phyloP scores from a whole-genome alignment of 2,797 vertebrate species.

The Gallinago stenura region DNA sequence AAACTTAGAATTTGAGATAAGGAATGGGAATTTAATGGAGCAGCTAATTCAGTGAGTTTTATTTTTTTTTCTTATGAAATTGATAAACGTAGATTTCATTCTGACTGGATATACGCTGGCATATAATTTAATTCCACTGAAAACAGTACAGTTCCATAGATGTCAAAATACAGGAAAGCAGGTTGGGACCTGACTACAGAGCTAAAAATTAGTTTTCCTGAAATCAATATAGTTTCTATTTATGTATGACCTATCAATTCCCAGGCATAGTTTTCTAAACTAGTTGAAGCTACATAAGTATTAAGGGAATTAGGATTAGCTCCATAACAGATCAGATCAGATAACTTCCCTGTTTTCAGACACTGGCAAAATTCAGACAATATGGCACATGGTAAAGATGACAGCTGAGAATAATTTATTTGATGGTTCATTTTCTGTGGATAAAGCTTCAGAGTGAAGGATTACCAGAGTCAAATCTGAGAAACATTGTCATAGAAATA shows the following conservation, averaged over 20 bases:
- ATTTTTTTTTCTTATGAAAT: neutral
- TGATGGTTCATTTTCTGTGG: conserved; percentile 17
- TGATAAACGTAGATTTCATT: neutral
- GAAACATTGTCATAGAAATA: conserved; percentile 23
- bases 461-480: conserved; percentile 34
- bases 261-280: neutral
- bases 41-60: neutral
- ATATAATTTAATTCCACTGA: neutral
- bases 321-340: neutral
- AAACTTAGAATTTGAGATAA: neutral
- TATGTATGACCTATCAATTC: neutral
- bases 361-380: neutral
- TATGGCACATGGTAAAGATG: neutral
- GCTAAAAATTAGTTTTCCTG: neutral
- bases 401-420: neutral
- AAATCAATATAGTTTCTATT: neutral
- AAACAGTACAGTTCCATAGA: neutral
- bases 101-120: neutral
- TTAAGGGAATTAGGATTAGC: neutral
- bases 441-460: conserved; percentile 38
- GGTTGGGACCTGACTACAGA: neutral
- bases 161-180: neutral
- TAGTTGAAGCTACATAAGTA: neutral
- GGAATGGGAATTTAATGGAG: neutral
- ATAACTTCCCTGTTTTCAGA: neutral